A percentile compares a stretch with the other conserved stretches of the same genome.
Evolutionary conservation across 2,888 invertebrate species (phyloP).

Genomic region (Hedychridium roseum): DNA sequence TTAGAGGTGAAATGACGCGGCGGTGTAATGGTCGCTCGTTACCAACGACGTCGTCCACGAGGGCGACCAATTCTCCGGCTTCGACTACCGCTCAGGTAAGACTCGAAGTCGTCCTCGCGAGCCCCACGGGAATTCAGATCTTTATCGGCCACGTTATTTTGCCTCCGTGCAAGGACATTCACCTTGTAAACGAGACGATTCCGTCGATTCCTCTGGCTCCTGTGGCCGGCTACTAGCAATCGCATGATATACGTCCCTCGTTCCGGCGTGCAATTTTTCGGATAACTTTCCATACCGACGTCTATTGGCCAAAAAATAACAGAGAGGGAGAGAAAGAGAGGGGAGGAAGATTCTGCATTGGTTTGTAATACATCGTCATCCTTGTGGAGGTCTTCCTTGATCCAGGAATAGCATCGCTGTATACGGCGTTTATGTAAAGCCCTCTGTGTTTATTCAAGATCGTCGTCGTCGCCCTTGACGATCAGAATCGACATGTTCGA

Average conservation of each 20-base stretch:
- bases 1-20: conserved; percentile 31
- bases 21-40: conserved; percentile 31
- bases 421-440: too few relatives aligned
- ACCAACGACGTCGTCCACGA: conserved; percentile 9
- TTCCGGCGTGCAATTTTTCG: too few relatives aligned
- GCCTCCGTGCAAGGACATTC: conserved; percentile 3
- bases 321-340: too few relatives aligned
- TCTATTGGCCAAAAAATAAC: conserved; percentile 11
- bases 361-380: conserved; percentile 21
- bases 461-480: conserved; percentile 16
- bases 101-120: not conserved
- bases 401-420: not conserved
- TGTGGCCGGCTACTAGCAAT: too few relatives aligned
- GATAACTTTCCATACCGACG: too few relatives aligned
- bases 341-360: too few relatives aligned
- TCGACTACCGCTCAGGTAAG: not conserved
- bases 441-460: conserved; percentile 5
- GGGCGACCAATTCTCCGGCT: not conserved
- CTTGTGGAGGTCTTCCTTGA: conserved; percentile 16
- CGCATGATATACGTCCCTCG: too few relatives aligned
- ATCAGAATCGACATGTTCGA: conserved; percentile 18
- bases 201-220: not conserved
- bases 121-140: not conserved
- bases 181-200: not conserved
- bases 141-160: not conserved